Evolutionary conservation across 1,140 invertebrate species (phyloP), one percentile per base, ranked within the genome.

Genomic region (Heliconius nattereri): DNA sequence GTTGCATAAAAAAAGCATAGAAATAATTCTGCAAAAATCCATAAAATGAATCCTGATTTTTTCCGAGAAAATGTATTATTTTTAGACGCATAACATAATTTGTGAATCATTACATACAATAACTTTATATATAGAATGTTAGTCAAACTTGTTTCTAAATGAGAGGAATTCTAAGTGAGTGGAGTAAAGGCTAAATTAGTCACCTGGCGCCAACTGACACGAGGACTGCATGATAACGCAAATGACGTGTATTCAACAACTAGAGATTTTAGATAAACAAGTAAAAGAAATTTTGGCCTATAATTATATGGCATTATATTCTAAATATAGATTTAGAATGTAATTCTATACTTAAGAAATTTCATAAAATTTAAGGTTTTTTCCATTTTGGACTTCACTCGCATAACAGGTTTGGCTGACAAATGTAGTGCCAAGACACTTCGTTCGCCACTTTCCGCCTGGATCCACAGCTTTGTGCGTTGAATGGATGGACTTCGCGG

Each of bases 131-230:
- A 26, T 26, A 29, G 9, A 66, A n/a, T 66, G 60, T 23, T 66
- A 66, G 26, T 23, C 23, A 66, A 66, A 66, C 60, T 3, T 16
- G 11, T 29, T 66, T 29, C 3, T 29, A 23, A 37, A 75, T 76
- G 75, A 76, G 60, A 76, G 23, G 60, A 70, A 76, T 76, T 70
- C 66, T 54, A 70, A 76, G 60, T 71, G 37, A 70, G 57, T 66
- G 23, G 74, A 66, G 74, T 35, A 32, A 40, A 66, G 57, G 75
- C 60, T 40, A 71, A 76, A 76, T 76, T 76, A 49, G 75, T 76
- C 75, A 76, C 75, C 75, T 76, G 75, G 75, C 75, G 75, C 75
- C 75, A 76, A 66, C 40, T 70, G 66, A 70, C 35, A 76, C 75
- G 37, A 19, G 75, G 20, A 26, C 40, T 76, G 75, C 60, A 76